These are phyloP conservation scores for Frankliniella intonsa DNA, from an alignment of 2,888 invertebrate genomes.

Conservation along the genomic window DNA sequence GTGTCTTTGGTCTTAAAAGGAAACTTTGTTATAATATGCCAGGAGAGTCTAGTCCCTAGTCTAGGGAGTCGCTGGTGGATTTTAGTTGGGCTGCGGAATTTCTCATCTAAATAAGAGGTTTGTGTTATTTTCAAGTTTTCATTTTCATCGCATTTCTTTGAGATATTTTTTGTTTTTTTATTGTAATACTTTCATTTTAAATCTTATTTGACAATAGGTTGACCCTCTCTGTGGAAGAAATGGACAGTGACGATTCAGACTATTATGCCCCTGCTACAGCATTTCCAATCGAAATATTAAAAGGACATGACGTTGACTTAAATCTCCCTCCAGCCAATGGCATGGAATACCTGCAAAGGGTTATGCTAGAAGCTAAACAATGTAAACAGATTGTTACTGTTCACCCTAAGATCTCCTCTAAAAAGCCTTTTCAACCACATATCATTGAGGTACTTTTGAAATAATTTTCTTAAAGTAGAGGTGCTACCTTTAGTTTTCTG, in stretches of 20 bases:
- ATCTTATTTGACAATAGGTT: neutral
- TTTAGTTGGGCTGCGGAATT: no score
- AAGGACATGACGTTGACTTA: neutral
- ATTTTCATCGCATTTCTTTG: no score
- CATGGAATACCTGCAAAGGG: neutral
- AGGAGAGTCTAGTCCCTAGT: no score
- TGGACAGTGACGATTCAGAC: conserved; percentile 2
- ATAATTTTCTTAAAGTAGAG: neutral
- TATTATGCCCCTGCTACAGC: conserved; percentile 1
- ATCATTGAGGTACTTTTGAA: neutral
- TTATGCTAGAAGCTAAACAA: neutral
- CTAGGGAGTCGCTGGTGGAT: no score
- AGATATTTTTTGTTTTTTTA: no score
- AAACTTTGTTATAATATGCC: no score
- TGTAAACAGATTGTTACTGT: neutral
- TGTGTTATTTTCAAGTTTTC: no score
- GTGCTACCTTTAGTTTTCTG: neutral
- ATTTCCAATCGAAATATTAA: neutral
- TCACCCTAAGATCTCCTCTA: neutral
- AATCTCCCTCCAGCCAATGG: neutral
- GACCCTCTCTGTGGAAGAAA: neutral
- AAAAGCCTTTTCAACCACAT: neutral
- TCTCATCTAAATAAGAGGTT: no score
- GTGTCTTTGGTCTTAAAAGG: no score
- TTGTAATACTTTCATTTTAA: neutral